A percentile compares a stretch with the other conserved stretches of the same genome.
phyloP scores from a whole-genome alignment of 2,113 vertebrate genomes.

The Bubalus kerabau region DNA sequence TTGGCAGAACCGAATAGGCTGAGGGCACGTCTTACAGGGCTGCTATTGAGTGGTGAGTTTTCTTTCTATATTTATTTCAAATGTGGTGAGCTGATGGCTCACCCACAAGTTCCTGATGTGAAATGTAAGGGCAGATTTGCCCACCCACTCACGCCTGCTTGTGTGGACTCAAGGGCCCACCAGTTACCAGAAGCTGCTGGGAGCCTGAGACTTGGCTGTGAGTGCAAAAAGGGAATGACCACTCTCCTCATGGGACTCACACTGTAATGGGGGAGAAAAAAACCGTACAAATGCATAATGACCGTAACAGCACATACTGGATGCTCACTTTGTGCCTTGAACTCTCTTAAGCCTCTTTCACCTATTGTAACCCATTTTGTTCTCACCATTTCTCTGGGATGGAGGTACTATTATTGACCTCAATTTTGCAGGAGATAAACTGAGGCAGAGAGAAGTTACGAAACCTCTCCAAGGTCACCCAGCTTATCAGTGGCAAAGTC shows the following conservation, averaged over 20 bases:
- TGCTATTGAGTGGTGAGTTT: background rate
- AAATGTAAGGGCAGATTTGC: background rate
- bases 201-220: background rate
- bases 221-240: rapidly evolving
- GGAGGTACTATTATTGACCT: background rate
- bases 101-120: background rate
- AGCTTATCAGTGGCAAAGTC: background rate
- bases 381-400: background rate
- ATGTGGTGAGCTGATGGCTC: background rate
- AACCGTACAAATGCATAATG: background rate
- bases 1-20: background rate
- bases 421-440: background rate
- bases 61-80: background rate
- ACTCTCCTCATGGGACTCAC: background rate
- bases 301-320: background rate
- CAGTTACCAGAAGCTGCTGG: background rate
- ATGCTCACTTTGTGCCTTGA: background rate
- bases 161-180: too few species aligned
- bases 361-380: background rate
- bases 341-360: background rate
- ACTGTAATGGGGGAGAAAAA: background rate
- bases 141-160: background rate
- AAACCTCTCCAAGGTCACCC: background rate
- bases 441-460: background rate
- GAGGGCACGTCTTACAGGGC: background rate